Base-by-base conservation (phyloP, 2,888 invertebrate species). In the Thecophora atra region DNA sequence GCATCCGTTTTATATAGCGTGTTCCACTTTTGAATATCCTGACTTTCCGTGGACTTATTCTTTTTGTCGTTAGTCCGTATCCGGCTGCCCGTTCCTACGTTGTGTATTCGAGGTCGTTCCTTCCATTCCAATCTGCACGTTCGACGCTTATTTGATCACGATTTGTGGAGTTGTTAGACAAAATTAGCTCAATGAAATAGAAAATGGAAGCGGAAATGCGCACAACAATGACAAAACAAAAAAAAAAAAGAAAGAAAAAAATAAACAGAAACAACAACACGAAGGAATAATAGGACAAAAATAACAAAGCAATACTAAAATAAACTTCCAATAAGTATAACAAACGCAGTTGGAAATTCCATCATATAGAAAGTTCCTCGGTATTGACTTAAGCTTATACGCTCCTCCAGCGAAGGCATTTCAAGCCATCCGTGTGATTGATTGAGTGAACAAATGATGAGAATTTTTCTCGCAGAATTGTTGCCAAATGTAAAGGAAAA, bases 141-240 rank as follows among this genome's bases (percentile, higher is more conserved):
- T 65, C 70, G 21, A 19, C 60, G 62, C 73, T 75, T 75, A 76
- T 78, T 77, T 77, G 78, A 75, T 76, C 78, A 78, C 78, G 78
- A 76, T 76, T 77, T 72, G 73, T 72, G 67, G 74, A 75, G 76
- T 78, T 77, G 77, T 76, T 76, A 72, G 73, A 74, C 73, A 72
- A 78, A 78, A 78, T 78, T 77, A 77, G 74, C 72, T 73, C 73
- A 75, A 77, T 75, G 74, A 72, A 73, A 66, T 56, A 71, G 69
- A 72, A 70, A 70, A 69, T 69, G 47, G 51, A 60, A 69, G 28
- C 68, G 68, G 56, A 68, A 58, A 68, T 68, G 58, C 26, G 44
- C 54, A 56, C 30, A 52, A 52, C 52, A 52, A 52, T 19, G 17
- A 19, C 6, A 52, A 52, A 54, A 64, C 54, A 67, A 67, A 30